Conservation (phyloP, 2,888 invertebrate species). For the Sarcophaga variegata region DNA sequence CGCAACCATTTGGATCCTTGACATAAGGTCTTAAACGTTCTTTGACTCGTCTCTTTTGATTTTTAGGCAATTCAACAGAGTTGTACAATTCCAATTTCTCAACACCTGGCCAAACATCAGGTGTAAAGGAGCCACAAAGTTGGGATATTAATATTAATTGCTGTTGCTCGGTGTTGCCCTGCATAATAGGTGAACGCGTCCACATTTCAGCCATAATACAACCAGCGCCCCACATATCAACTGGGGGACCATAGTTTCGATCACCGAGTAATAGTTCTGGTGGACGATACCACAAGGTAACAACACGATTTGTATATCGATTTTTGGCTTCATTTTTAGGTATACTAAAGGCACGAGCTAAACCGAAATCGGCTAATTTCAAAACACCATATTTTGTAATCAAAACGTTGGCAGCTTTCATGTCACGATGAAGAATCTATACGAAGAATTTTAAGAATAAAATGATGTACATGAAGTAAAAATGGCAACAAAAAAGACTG, state of each 20-base stretch:
- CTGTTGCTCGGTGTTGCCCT: slow-evolving; percentile 97
- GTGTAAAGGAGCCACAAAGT: slow-evolving; percentile 96
- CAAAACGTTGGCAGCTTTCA: slow-evolving; percentile 99
- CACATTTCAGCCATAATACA: slow-evolving; percentile 99
- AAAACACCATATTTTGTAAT: slow-evolving; percentile 97
- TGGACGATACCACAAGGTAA: slow-evolving; percentile 96
- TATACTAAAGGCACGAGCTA: slow-evolving; percentile 96
- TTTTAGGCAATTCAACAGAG: slow-evolving; percentile 93
- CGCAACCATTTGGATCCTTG: slow-evolving; percentile 95
- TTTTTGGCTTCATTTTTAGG: slow-evolving; percentile 92
- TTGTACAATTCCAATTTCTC: slow-evolving; percentile 93
- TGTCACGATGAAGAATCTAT: slow-evolving; percentile 94
- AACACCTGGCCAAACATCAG: slow-evolving; percentile 96
- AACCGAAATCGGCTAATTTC: slow-evolving; percentile 98
- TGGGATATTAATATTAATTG: slow-evolving; percentile 97
- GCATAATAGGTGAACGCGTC: slow-evolving; percentile 97
- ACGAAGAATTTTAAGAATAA: not conserved
- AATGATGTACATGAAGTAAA: too few relatives aligned
- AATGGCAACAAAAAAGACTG: too few relatives aligned
- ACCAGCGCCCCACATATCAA: slow-evolving; percentile 98
- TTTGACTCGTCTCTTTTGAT: slow-evolving; percentile 92
- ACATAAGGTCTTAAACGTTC: slow-evolving; percentile 94
- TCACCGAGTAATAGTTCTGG: slow-evolving; percentile 87
- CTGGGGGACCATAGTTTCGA: slow-evolving; percentile 97
- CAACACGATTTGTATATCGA: slow-evolving; percentile 98